Conservation (phyloP, 2,888 invertebrate genomes). For the Alentia gelatinosa region DNA sequence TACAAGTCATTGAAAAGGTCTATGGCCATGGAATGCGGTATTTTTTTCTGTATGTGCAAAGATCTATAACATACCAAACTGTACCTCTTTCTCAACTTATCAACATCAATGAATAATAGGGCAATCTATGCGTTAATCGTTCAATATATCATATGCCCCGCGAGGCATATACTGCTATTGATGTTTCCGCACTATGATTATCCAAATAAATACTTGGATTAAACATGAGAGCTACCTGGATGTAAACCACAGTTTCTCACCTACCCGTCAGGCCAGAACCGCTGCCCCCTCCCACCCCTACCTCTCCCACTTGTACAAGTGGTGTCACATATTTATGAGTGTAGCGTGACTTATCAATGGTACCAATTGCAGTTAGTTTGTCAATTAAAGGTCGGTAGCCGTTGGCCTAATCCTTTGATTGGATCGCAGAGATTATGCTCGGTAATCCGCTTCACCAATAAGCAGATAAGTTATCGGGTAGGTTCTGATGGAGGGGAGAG, state of each 20-base stretch:
- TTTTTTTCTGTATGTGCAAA: too few relatives aligned
- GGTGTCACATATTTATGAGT: background rate
- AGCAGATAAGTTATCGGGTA: background rate
- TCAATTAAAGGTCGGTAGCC: conserved; percentile 20
- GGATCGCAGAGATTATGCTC: background rate
- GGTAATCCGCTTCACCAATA: background rate
- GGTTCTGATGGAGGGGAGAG: background rate
- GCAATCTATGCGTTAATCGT: too few relatives aligned
- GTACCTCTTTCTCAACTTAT: too few relatives aligned
- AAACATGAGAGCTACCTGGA: background rate
- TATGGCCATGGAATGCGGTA: too few relatives aligned
- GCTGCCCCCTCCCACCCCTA: background rate
- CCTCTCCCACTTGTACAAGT: conserved; percentile 1
- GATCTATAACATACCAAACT: too few relatives aligned
- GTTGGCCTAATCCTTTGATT: background rate
- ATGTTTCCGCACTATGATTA: too few relatives aligned
- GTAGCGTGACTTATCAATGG: background rate
- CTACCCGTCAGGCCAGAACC: background rate
- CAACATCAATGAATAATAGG: too few relatives aligned
- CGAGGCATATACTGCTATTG: too few relatives aligned
- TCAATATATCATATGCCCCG: too few relatives aligned
- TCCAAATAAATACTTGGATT: background rate
- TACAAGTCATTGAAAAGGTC: too few relatives aligned
- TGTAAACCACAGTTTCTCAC: background rate
- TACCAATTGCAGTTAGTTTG: conserved; percentile 2